Conservation (phyloP, 1,140 invertebrate genomes). For the Drosophila mojavensis region DNA sequence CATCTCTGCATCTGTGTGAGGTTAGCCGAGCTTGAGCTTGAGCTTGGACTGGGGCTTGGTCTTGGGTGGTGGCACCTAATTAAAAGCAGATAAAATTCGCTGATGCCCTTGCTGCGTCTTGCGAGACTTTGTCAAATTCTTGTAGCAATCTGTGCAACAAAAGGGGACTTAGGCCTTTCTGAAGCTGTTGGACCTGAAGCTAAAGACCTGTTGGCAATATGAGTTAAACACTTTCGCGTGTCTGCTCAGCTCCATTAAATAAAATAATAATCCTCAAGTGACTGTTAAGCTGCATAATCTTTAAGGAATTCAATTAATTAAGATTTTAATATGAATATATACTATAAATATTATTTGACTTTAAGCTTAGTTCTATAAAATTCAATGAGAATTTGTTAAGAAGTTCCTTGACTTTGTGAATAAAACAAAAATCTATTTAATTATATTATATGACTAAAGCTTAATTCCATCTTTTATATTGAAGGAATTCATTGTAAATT, state of each 20-base stretch:
- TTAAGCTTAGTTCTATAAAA: too few relatives aligned
- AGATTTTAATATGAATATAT: not conserved
- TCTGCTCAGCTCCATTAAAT: not conserved
- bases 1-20: conserved; percentile 14
- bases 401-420: too few relatives aligned
- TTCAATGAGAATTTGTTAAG: too few relatives aligned
- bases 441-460: too few relatives aligned
- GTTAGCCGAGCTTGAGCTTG: conserved; percentile 9
- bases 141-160: conserved; percentile 7
- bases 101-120: conserved; percentile 12
- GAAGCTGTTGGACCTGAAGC: not conserved
- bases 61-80: conserved; percentile 50
- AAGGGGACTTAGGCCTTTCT: not conserved
- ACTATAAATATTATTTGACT: not conserved
- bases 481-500: too few relatives aligned
- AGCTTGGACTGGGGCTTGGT: conserved; percentile 1
- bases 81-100: conserved; percentile 32
- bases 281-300: not conserved
- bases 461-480: too few relatives aligned
- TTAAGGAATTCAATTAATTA: too few relatives aligned
- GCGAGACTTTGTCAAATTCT: conserved; percentile 11
- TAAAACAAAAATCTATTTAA: too few relatives aligned
- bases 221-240: not conserved
- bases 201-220: too few relatives aligned
- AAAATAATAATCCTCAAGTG: conserved; percentile 1